Base-by-base conservation (phyloP, 2,113 vertebrate species). In the Toxotes jaculatrix region DNA sequence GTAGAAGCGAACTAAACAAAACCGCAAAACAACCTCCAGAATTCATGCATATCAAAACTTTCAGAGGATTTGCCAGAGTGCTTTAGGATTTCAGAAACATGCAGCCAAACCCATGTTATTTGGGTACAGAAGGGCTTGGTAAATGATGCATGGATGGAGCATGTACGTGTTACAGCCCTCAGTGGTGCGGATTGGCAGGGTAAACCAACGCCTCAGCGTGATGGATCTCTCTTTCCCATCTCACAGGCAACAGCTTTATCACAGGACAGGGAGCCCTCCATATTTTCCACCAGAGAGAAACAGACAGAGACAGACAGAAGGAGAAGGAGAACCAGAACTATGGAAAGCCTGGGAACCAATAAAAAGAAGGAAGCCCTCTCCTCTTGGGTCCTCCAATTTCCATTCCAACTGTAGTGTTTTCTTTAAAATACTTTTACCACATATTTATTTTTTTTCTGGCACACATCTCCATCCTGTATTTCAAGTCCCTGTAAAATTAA, bases 231-330 rank as follows among this genome's bases (percentile, higher is more conserved):
- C 89, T 81, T 91, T 93, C 90, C 90, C 92, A 85, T 92, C 83
- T 87, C 71, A 8, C 71, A 80, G 92, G 88, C 93, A 91, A 86
- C 86, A 91, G 90, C 92, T 95, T 95, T 95, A 95, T 95, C 93
- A 91, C 93, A 88, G 89, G 74, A 91, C 82, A 68, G 92, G 91
- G 91, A 93, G 72, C 53, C 40, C 59, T 87, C 82, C 68, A 43
- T 64, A 87, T 87, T 90, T 93, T 94, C 90, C 89, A 89, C 84
- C 32, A 80, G 73, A 87, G 80, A 90, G 82, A 86, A 53, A 80
- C 36, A 86, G 81, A 82, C 59, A 77, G 38, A 71, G 69, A 56
- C 36, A 71, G 56, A 85, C 62, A 84, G 64, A 87, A 21, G 10
- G 60, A 65, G 57, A 82, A 56, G 51, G 71, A 80, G 86, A 83